phyloP scores from a whole-genome alignment of 2,888 invertebrate species.

The Onchidella celtica region DNA sequence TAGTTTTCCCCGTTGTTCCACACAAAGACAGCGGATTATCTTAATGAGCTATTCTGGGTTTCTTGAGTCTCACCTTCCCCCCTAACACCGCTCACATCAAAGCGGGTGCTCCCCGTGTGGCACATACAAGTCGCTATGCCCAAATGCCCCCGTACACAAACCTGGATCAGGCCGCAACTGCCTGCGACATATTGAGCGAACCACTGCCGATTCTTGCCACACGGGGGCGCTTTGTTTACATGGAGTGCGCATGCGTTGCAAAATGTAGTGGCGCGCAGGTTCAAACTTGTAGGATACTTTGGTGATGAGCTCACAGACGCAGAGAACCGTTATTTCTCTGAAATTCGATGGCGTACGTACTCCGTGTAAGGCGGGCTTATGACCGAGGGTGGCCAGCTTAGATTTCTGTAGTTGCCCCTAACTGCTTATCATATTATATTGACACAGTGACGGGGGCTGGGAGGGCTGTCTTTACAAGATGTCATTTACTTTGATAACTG shows the following conservation, averaged over 20 bases:
- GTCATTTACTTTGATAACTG: neutral
- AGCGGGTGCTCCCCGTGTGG: too few species aligned
- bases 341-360: neutral
- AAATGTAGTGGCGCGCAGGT: constrained; percentile 30
- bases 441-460: neutral
- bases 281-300: constrained; percentile 16
- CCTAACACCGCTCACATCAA: too few species aligned
- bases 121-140: constrained; percentile 24
- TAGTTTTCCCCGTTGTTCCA: too few species aligned
- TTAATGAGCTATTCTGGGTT: too few species aligned
- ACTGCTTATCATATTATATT: neutral
- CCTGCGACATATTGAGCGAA: constrained; percentile 5
- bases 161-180: constrained; percentile 29
- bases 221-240: constrained; percentile 15
- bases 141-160: constrained; percentile 28
- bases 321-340: neutral
- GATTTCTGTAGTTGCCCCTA: neutral
- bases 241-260: constrained; percentile 34
- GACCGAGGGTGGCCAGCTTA: too few species aligned
- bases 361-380: neutral
- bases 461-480: neutral
- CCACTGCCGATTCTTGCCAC: neutral
- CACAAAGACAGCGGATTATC: too few species aligned
- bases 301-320: neutral
- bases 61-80: too few species aligned